A percentile compares a stretch with the other conserved stretches of the same genome.
Evolutionary conservation across 2,113 vertebrate species (phyloP).

Genomic region (Ictidomys tridecemlineatus): DNA sequence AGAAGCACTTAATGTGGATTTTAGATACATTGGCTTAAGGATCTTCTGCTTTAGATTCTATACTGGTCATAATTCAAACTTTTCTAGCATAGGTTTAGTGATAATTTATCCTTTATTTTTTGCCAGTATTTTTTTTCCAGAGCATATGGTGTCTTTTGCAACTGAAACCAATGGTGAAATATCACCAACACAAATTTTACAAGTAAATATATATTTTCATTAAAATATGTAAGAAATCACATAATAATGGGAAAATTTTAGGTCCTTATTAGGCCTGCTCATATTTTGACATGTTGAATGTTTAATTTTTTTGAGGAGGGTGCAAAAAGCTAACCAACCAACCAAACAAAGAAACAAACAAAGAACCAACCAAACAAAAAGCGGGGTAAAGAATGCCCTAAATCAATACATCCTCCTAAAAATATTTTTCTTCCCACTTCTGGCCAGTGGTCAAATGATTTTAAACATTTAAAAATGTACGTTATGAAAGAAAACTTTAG

Average conservation of each 20-base stretch:
- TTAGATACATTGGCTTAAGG: not conserved
- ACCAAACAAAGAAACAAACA: too few relatives aligned
- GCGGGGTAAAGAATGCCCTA: not conserved
- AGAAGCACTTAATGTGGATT: conserved; percentile 24
- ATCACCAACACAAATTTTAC: conserved; percentile 93
- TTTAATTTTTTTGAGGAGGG: conserved; percentile 38
- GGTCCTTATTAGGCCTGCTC: not conserved
- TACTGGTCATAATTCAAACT: not conserved
- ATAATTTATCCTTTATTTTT: conserved; percentile 76
- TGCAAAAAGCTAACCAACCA: not conserved
- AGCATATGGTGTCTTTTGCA: conserved; percentile 96
- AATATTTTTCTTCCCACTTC: conserved; percentile 7
- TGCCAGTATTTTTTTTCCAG: conserved; percentile 97
- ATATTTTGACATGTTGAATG: conserved; percentile 26
- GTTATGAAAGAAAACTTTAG: not conserved
- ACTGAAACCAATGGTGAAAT: conserved; percentile 92
- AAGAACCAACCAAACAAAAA: not conserved
- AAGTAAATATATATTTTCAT: conserved; percentile 89
- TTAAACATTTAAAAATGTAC: conserved; percentile 20
- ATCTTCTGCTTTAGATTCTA: conserved; percentile 16
- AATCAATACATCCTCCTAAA: not conserved
- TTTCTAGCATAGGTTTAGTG: conserved; percentile 18
- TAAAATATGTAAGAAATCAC: conserved; percentile 51
- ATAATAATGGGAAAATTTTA: conserved; percentile 17
- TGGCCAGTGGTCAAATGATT: conserved; percentile 15